These are phyloP conservation scores for Heliopora coerulea DNA, from an alignment of 92 coral and sea anemone species.

Conservation along the genomic window DNA sequence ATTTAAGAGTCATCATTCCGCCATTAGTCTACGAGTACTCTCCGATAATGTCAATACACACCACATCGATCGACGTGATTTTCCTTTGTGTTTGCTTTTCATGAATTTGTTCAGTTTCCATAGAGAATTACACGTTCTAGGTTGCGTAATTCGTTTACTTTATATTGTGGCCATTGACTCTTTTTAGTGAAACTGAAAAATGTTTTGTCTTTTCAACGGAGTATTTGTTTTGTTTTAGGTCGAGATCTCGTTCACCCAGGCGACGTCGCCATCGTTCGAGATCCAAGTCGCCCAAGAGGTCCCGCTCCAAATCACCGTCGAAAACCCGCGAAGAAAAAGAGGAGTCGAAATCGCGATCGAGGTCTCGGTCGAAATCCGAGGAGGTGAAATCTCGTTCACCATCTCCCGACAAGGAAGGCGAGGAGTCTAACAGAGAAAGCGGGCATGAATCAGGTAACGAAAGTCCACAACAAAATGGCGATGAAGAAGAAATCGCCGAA, in stretches of 20 bases:
- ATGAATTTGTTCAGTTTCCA: no score
- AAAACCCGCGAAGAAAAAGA: slow-evolving; percentile 53
- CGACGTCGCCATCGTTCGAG: slow-evolving; percentile 73
- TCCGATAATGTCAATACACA: no score
- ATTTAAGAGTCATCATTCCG: no score
- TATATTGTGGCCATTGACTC: no score
- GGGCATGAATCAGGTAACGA: slow-evolving; percentile 59
- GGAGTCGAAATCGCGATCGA: slow-evolving; percentile 64
- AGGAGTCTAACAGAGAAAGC: slow-evolving; percentile 54
- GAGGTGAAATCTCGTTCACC: slow-evolving; percentile 67
- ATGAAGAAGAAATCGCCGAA: slow-evolving; percentile 63
- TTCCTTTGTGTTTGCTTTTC: no score
- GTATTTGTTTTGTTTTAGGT: slow-evolving; percentile 1
- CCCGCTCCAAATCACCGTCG: slow-evolving; percentile 66
- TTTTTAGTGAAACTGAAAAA: neutral
- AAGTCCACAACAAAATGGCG: slow-evolving; percentile 43
- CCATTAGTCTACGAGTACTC: no score
- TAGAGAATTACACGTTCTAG: no score
- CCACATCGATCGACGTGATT: no score
- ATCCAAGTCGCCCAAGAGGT: slow-evolving; percentile 52
- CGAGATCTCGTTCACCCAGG: slow-evolving; percentile 86
- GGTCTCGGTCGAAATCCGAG: slow-evolving; percentile 60
- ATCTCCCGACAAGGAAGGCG: slow-evolving; percentile 65
- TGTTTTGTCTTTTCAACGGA: neutral
- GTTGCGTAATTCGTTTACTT: no score